phyloP scores from a whole-genome alignment of 2,888 invertebrate genomes.

The Copidosoma aretas region DNA sequence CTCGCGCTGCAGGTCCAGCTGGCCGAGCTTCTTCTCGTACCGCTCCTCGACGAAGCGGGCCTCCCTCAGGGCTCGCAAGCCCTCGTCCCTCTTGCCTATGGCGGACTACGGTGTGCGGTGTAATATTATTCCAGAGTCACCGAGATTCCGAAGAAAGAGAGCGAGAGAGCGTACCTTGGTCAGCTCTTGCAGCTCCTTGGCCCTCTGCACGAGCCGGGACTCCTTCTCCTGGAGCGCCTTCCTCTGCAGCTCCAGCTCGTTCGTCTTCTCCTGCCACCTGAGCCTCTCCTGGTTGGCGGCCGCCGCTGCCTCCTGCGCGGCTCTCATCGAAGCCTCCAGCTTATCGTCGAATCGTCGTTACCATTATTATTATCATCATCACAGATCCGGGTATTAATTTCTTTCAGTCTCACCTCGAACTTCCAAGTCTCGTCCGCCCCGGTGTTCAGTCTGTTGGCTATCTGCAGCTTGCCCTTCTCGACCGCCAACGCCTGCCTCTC shows the following conservation, averaged over 20 bases:
- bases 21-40: constrained; percentile 50
- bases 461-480: constrained; percentile 54
- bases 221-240: constrained; percentile 51
- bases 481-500: constrained; percentile 52
- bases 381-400: too few relatives aligned
- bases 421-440: constrained; percentile 50
- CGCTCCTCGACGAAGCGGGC: constrained; percentile 54
- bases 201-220: constrained; percentile 50
- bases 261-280: constrained; percentile 55
- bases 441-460: constrained; percentile 50
- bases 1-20: constrained; percentile 52
- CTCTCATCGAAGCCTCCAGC: constrained; percentile 54
- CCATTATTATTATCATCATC: not conserved
- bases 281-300: constrained; percentile 51
- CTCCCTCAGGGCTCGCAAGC: constrained; percentile 52
- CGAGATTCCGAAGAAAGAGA: too few relatives aligned
- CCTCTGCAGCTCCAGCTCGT: constrained; percentile 48
- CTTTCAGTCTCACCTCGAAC: constrained; percentile 50
- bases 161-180: constrained; percentile 50
- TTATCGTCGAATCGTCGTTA: constrained; percentile 32
- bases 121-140: constrained; percentile 1
- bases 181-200: constrained; percentile 56
- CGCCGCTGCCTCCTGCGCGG: constrained; percentile 52
- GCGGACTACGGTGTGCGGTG: constrained; percentile 46
- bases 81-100: constrained; percentile 55